Evolutionary conservation across 2,888 invertebrate genomes (phyloP), one percentile per base, ranked within the genome.

Genomic region (Drosophila mulleri): DNA sequence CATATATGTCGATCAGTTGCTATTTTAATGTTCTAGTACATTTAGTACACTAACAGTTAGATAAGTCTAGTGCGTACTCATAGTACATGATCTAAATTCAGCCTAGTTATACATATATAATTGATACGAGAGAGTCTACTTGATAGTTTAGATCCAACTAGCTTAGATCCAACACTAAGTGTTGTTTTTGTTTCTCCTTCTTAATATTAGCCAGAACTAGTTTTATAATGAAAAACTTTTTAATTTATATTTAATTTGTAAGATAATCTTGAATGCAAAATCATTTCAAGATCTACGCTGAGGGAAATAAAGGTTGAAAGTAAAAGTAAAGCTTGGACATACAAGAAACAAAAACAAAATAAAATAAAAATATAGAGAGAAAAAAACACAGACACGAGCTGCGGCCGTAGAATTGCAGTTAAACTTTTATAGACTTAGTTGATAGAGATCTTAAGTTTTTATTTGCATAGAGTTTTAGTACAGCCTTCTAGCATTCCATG

Each of bases 241-340:
- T 83, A 86, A 83, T 81, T 88, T 83, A 83, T 83, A 73, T 74
- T 75, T 75, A 66, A 66, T 64, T 64, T 57, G 72, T 76, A 88
- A 86, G 89, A 60, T 80, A 86, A 86, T 75, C 78, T 86, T 83
- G 80, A 50, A 47, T 61, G 60, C 63, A 50, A 62, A 75, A 79
- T 82, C 84, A 66, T 69, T 72, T 71, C 72, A 60, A 77, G 78
- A 74, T 75, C 77, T 69, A 67, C 72, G 68, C 66, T 70, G 89
- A 73, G 85, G 88, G 80, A 78, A 82, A 72, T 79, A 84, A 82
- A 89, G 89, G 88, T 81, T 84, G 88, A 85, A 89, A 87, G 89
- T 82, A 80, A 82, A 69, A 74, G 74, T 82, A 75, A 32, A 50
- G 76, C 72, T 69, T 75, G 65, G 60, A 48, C 39, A 63, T 65